Base-by-base conservation (phyloP, 2,888 invertebrate species). In the Drosophila austrosaltans region DNA sequence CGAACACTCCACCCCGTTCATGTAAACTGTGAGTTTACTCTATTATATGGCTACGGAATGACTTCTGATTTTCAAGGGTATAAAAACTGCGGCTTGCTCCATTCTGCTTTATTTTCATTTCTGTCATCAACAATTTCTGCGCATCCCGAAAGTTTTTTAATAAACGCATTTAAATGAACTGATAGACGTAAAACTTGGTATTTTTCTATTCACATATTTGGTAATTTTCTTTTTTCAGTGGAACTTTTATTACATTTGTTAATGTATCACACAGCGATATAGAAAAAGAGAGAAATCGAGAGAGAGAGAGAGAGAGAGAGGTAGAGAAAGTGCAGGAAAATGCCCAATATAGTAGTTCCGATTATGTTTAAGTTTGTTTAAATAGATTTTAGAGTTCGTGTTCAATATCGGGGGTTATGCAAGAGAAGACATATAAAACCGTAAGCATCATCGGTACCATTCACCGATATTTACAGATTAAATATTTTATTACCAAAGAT, bases 161-260 rank as follows among this genome's bases (percentile, higher is more conserved):
- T 83, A 87, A 88, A 82, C 87, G 75, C 79, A 88, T 88, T 89
- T 79, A 82, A 88, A 83, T 82, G 72, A 88, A 81, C 88, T 83
- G 74, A 80, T 87, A 76, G 72, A 68, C 67, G 22, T 53, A 69
- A 75, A 69, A 63, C 69, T 44, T 32, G 63, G 69, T 71, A 72
- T 70, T 67, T 69, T 63, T 64, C 48, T 48, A 48, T 25, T 48
- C 12, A 42, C 5, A 42, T 42, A 61, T 75, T 77, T 66, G 48
- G 53, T 65, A 64, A 66, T 61, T 69, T 60, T 10, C 10, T 36
- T 36, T 69, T 60, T 66, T 56, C 68, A 62, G 59, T 58, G 61
- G 62, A 88, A 87, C 82, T 87, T 83, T 87, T 83, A 88, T 88
- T 88, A 83, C 69, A 74, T 85, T 82, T 81, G 64, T 64, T 79